These are phyloP conservation scores for Lanistes nyassanus DNA, from an alignment of 1,140 invertebrate genomes.

Conservation along the genomic window DNA sequence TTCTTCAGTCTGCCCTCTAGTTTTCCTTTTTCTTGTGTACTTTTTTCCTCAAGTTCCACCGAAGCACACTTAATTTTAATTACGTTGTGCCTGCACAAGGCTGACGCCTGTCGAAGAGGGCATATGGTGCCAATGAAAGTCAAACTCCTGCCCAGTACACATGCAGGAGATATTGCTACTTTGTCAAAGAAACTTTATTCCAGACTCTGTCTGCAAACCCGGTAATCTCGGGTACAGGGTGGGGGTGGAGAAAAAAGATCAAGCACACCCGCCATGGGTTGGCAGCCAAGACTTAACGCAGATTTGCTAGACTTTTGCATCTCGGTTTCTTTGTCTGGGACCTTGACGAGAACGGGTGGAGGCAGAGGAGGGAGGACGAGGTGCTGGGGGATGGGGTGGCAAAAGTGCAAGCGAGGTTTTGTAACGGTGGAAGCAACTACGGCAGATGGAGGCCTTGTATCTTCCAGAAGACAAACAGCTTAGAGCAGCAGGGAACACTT, in stretches of 20 bases:
- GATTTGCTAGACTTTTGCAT: constrained; percentile 1
- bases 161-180: constrained; percentile 22
- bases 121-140: constrained; percentile 27
- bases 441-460: constrained; percentile 21
- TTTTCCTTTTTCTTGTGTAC: constrained; percentile 5
- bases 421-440: constrained; percentile 1
- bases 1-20: not conserved
- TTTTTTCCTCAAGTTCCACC: constrained; percentile 14
- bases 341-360: not conserved
- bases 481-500: constrained; percentile 25
- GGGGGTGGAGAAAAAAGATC: not conserved
- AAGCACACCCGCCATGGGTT: not conserved
- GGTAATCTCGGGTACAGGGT: not conserved
- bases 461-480: constrained; percentile 22
- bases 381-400: not conserved
- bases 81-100: constrained; percentile 10
- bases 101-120: constrained; percentile 4
- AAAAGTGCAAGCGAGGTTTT: constrained; percentile 3
- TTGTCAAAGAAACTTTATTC: constrained; percentile 5
- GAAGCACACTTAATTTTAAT: constrained; percentile 26
- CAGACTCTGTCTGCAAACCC: constrained; percentile 13
- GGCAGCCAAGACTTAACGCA: constrained; percentile 9
- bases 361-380: not conserved
- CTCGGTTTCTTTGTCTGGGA: constrained; percentile 18
- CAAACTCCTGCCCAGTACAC: constrained; percentile 3